Evolutionary conservation across 53 echinoderm and acorn worm genomes (phyloP), one percentile per base, ranked within the genome.

Genomic region (Holothuria scabra): DNA sequence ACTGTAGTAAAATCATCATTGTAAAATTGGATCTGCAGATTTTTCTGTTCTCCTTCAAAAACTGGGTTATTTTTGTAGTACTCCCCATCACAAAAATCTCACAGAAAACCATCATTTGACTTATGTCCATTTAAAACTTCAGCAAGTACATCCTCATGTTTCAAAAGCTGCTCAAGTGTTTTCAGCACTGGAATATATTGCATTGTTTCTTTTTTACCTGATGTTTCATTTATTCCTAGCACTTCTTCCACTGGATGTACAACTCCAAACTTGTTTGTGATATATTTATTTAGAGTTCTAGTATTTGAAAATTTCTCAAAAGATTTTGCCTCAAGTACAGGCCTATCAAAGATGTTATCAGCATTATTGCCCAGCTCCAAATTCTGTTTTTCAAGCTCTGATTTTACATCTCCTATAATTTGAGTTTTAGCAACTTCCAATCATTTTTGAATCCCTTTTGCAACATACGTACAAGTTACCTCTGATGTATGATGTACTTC

Each of bases 1-100:
- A 60, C 60, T 57, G 69, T 14, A 2, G 85, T 74, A 19, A 82
- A 82, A 65, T 85, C 85, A 59, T 59, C 85, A 74, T 20, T 37
- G 59, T 84, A 34, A 24, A 57, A 80, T 12, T 34, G 67, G 20
- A 67, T 11, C 35, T 67, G 35, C 2, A 67, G 67, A 65, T 31
- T 31, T 65, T 5, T 29, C 29, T 63, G 11, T 63, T 63, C 64
- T 18, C 8, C 14, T 52, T 44, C 1, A 52, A 52, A 52, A 52
- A 52, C 16, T 1, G 18, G 52, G 4, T 52, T 52, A 16, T 18
- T 52, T 52, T 9, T 52, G 18, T 52, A 52, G 4, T 16, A 52
- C 52, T 52, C 18, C 18, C 52, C 48, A 48, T 63, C 26, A 63
- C 65, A 65, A 4, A 13, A 31, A 28, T 12, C 31, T 68, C 68